Conservation (phyloP, 1,140 invertebrate species). For the Bombus confusus region DNA sequence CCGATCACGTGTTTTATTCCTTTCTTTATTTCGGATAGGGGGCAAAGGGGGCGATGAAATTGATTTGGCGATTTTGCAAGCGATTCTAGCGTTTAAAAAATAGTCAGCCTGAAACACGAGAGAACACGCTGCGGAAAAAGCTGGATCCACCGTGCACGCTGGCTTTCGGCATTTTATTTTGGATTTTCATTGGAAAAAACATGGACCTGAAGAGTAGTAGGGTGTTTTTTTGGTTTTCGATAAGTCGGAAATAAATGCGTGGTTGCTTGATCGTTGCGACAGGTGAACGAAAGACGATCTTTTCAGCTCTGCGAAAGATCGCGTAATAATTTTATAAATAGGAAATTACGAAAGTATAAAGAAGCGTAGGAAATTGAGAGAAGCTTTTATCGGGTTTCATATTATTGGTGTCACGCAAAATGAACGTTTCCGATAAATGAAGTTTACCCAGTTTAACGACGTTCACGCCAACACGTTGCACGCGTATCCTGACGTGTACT, state of each 20-base stretch:
- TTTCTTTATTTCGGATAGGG: not conserved
- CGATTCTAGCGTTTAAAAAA: not conserved
- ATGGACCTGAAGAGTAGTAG: not conserved
- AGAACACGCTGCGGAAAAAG: not conserved
- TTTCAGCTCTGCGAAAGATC: no score
- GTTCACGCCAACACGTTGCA: not conserved
- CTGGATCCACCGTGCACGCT: not conserved
- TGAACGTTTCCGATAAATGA: slow-evolving; percentile 5
- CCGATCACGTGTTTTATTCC: not conserved
- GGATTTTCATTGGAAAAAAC: not conserved
- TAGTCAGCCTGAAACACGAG: not conserved
- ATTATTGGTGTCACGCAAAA: not conserved
- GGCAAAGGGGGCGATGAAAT: not conserved
- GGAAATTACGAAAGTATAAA: no score
- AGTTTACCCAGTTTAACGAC: slow-evolving; percentile 3
- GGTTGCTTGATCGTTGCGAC: no score
- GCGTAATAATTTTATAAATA: no score
- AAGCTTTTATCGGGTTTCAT: not conserved
- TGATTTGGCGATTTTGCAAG: not conserved
- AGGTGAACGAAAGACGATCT: no score
- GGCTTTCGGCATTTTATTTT: not conserved
- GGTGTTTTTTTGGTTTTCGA: not conserved
- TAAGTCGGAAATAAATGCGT: not conserved
- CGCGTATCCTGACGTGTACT: not conserved
- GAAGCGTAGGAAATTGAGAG: not conserved